Base-by-base conservation (phyloP, 1,140 invertebrate genomes). In the Caenorhabditis tropicalis region DNA sequence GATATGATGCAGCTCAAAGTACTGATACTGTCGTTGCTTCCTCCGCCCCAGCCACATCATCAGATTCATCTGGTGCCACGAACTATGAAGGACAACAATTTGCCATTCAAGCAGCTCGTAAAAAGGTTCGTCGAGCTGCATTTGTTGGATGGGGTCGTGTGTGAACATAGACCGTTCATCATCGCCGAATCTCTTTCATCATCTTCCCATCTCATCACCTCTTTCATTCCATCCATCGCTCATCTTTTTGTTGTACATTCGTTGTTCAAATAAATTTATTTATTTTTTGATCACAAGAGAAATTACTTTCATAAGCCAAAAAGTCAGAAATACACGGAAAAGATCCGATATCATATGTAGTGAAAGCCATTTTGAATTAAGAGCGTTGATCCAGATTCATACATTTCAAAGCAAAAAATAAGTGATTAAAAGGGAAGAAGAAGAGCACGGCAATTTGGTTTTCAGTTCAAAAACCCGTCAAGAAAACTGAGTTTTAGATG, bases 31-130 rank as follows among this genome's bases (percentile, higher is more conserved):
- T 65, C 15, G 79, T 39, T 36, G 81, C 84, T 21, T 53, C n/a
- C 16, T 84, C 83, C 19, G 85, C 85, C 9, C 58, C 85, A 39
- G 82, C 83, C 15, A n/a, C 82, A 27, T 49, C 83, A 46, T 58
- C 79, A 16, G 83, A 79, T 36, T 56, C 60, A 53, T 79, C 83
- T 27, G 79, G 49, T 5, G 56, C 83, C n/a, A 46, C 82, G 2
- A 60, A 65, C 39, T 65, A 84, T 15, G 79, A 74, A 74, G 56
- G 60, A 81, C 39, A 29, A 33, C 70, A 46, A 58, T 51, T 51
- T 36, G 46, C 70, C 36, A 74, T 74, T 43, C 65, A 74, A 74
- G 65, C 65, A 10, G 65, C 65, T n/a, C 33, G 65, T 4, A 74
- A 74, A 36, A 74, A 74, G 29, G 65, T 74, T 10, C 65, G 65